Evolutionary conservation across 2,113 vertebrate species (phyloP).

Genomic region (Dromas ardeola): DNA sequence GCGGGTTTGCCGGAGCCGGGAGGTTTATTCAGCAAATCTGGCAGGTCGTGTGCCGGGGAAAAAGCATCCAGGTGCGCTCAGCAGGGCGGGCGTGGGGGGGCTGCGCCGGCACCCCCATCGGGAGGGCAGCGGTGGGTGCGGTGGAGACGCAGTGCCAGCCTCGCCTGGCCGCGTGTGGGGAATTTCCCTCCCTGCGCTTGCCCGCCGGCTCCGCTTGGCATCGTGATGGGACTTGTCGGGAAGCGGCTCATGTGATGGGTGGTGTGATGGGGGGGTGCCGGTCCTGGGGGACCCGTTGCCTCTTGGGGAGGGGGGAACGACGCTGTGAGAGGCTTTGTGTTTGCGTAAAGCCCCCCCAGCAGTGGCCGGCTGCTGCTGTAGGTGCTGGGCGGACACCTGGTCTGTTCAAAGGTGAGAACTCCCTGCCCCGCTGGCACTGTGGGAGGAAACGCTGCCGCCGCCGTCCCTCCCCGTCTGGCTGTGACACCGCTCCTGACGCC

Average conservation of each 20-base stretch:
- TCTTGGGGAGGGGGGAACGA: fast-evolving
- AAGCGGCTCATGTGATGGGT: neutral
- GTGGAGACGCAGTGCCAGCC: neutral
- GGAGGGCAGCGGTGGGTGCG: neutral
- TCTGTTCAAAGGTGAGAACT: neutral
- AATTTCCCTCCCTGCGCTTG: conserved; percentile 8
- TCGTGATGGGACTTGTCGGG: conserved; percentile 40
- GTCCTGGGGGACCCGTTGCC: neutral
- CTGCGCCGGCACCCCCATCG: fast-evolving
- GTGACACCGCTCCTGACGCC: neutral
- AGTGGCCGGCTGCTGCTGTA: neutral
- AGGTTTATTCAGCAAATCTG: conserved; percentile 14
- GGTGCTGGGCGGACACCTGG: neutral
- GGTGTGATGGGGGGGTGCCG: neutral
- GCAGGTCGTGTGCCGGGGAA: neutral
- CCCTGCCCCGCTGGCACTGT: neutral
- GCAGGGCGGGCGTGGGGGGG: neutral
- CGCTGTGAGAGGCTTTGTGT: neutral
- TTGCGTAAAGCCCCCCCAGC: neutral
- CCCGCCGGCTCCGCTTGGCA: conserved; percentile 1
- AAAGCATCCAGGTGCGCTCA: neutral
- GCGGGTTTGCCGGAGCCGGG: neutral
- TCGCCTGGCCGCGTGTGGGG: neutral
- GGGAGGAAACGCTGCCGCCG: fast-evolving
- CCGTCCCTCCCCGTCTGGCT: neutral